Evolutionary conservation across 2,113 vertebrate species (phyloP).

Genomic region (Panthera tigris): DNA sequence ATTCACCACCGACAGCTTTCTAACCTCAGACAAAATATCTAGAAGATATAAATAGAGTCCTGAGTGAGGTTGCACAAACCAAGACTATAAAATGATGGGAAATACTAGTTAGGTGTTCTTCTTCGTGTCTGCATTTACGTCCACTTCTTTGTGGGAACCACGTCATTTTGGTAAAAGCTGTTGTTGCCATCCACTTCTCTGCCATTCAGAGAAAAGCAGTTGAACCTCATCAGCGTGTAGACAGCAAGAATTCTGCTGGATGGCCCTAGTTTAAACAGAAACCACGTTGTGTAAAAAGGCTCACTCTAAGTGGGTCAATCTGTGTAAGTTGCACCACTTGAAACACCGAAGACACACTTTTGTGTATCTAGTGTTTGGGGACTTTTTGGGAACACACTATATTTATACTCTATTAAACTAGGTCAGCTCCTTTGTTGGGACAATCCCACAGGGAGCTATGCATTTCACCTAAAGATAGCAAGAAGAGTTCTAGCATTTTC

Average conservation of each 20-base stretch:
- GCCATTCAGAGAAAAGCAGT: not conserved
- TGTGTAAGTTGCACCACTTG: conserved; percentile 57
- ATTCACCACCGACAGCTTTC: not conserved
- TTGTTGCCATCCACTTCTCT: not conserved
- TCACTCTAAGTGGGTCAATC: conserved; percentile 72
- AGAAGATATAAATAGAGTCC: not conserved
- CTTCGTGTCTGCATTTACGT: not conserved
- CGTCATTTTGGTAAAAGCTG: not conserved
- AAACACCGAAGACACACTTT: conserved; percentile 67
- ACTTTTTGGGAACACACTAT: conserved; percentile 72
- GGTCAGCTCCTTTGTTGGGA: conserved; percentile 74
- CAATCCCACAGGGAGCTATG: conserved; percentile 71
- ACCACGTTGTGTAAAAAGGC: conserved; percentile 36
- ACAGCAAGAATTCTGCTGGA: not conserved
- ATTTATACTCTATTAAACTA: conserved; percentile 77
- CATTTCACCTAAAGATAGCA: conserved; percentile 74
- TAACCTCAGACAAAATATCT: conserved; percentile 34
- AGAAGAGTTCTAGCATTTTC: conserved; percentile 14
- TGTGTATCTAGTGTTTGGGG: conserved; percentile 70
- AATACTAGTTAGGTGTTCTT: not conserved
- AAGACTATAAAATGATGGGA: not conserved
- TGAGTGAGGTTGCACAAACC: not conserved
- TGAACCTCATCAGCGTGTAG: not conserved
- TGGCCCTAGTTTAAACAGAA: conserved; percentile 34
- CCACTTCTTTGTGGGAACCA: not conserved